These are phyloP conservation scores for Rhabditoides inermis DNA, from an alignment of 2,888 invertebrate species.

Conservation along the genomic window DNA sequence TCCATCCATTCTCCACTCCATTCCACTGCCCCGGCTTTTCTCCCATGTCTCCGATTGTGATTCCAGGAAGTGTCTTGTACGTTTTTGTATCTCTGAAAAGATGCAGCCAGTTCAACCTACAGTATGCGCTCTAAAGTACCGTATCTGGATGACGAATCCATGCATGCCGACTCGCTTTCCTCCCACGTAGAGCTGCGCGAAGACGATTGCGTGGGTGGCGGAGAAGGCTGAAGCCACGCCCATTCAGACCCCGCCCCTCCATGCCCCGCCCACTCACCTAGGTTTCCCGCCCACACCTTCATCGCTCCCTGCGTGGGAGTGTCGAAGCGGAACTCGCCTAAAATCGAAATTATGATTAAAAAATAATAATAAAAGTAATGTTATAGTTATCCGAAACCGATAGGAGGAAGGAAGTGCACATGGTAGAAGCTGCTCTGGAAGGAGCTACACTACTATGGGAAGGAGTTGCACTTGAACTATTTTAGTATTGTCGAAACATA, in stretches of 20 bases:
- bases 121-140: slow-evolving; percentile 18
- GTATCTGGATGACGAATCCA: slow-evolving; percentile 76
- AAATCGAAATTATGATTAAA: too few species aligned
- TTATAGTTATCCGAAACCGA: too few species aligned
- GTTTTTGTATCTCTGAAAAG: slow-evolving; percentile 13
- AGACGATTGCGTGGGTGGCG: slow-evolving; percentile 77
- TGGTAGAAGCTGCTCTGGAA: too few species aligned
- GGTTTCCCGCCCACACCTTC: slow-evolving; percentile 81
- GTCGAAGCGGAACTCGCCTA: slow-evolving; percentile 66
- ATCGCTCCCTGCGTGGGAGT: slow-evolving; percentile 71
- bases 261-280: slow-evolving; percentile 51
- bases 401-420: too few species aligned
- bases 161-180: slow-evolving; percentile 68
- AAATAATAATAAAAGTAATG: too few species aligned
- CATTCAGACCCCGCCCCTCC: neutral
- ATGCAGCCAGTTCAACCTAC: too few species aligned
- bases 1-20: slow-evolving; percentile 78
- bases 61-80: slow-evolving; percentile 61
- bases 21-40: slow-evolving; percentile 76
- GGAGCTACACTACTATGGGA: too few species aligned
- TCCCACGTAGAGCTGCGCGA: slow-evolving; percentile 68
- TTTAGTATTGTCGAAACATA: too few species aligned
- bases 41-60: slow-evolving; percentile 82
- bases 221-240: slow-evolving; percentile 51
- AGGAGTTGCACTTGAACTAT: too few species aligned